Evolutionary conservation across 2,888 invertebrate species (phyloP), one percentile per base, ranked within the genome.

Genomic region (Esperia sulphurella): DNA sequence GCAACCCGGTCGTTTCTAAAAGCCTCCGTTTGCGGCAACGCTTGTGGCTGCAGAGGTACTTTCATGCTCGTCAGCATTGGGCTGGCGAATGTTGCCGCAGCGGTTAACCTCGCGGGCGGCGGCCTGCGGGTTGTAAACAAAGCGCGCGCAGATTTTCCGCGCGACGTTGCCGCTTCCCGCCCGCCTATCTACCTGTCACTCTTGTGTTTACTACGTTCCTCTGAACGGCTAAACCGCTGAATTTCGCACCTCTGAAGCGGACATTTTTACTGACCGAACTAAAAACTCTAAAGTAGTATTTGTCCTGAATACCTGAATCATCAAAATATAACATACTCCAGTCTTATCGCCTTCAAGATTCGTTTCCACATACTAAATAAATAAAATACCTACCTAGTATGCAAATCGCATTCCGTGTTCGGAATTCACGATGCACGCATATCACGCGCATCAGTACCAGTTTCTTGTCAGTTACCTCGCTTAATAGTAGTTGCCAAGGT

Each of bases 151-250:
- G 68, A 72, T 67, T 65, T 65, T 55, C 61, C 53, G 79, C 79
- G 77, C 79, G 77, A 74, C 79, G 79, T 79, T 78, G 81, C 80
- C 80, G 65, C 70, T 68, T 71, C 61, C 61, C 53, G 53, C 65
- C 61, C 58, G 55, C 64, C 58, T 45, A 53, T 62, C 55, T 61
- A 54, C 58, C 68, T 72, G 70, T 67, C 75, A 69, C 65, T 59
- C 59, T 53, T 61, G n/a, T 71, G 70, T 59, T 61, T 65, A 63
- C 63, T 61, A 62, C 10, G n/a, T 35, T 35, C 35, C 35, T n/a
- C 2, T 35, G 10, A 6, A 35, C 35, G n/a, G 10, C 3, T n/a
- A n/a, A 10, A 6, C 7, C 2, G 31, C 31, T 6, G 35, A 35
- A 35, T 35, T 38, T 41, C 45, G 48, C 50, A 49, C n/a, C 38